Evolutionary conservation across 2,797 vertebrate species (phyloP).

Genomic region (Sebastes iracundus): DNA sequence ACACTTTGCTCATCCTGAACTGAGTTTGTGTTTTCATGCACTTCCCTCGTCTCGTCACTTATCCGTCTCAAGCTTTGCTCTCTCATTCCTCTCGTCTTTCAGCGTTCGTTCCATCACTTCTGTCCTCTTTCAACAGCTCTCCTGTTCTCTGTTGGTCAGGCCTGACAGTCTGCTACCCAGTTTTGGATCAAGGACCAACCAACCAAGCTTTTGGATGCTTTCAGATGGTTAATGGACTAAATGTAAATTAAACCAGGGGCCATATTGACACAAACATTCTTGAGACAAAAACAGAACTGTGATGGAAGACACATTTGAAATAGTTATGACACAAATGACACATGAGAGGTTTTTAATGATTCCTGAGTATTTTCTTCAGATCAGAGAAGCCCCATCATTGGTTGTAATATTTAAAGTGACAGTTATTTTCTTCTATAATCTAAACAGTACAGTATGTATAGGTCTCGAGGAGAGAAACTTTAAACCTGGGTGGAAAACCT

Average conservation of each 20-base stretch:
- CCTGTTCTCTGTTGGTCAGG: conserved; percentile 38
- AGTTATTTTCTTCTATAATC: not conserved
- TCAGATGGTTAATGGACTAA: conserved; percentile 2
- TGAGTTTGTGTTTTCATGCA: not conserved
- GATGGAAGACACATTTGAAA: not conserved
- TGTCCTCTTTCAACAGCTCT: conserved; percentile 3
- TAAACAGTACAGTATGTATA: not conserved
- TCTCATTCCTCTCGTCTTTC: not conserved
- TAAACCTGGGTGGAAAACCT: not conserved
- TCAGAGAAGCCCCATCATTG: not conserved
- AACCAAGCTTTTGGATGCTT: not conserved
- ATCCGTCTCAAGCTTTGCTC: not conserved
- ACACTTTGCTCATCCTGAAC: not conserved
- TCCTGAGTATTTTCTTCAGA: not conserved
- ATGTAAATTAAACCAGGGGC: not conserved
- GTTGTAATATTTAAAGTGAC: not conserved
- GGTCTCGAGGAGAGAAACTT: not conserved
- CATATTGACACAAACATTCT: not conserved
- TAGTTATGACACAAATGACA: not conserved
- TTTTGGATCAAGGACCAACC: not conserved
- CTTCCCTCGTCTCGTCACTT: not conserved
- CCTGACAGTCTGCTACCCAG: conserved; percentile 14
- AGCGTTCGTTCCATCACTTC: not conserved
- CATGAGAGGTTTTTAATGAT: not conserved
- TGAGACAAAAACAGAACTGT: not conserved